Percentiles rank a stretch among this genome's conserved stretches.
Conservation (phyloP, 2,888 invertebrate genomes). For the Sphaerolaimus hirsutus region DNA sequence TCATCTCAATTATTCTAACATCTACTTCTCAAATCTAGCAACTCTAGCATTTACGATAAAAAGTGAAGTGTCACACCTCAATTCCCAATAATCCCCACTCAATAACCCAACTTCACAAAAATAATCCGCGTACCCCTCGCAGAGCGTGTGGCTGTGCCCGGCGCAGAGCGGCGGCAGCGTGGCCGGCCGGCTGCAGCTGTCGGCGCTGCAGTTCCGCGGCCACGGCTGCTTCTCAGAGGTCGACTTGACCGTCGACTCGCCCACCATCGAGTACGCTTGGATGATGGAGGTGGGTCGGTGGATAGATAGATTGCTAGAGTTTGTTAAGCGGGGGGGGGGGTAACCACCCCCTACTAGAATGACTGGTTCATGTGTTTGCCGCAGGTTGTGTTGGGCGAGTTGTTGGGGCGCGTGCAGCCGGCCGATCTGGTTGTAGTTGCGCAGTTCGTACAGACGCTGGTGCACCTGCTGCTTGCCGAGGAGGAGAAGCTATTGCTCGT, state of each 20-base stretch:
- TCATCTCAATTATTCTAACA: no score
- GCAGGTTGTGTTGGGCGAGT: conserved; percentile 55
- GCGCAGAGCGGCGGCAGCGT: not conserved
- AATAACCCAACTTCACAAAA: no score
- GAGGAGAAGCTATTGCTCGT: conserved; percentile 69
- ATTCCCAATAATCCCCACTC: no score
- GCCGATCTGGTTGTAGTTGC: conserved; percentile 52
- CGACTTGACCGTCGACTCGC: conserved; percentile 63
- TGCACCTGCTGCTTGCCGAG: conserved; percentile 55
- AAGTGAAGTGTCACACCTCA: no score
- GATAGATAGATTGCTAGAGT: no score
- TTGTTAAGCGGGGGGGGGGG: no score
- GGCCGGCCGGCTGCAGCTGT: conserved; percentile 40
- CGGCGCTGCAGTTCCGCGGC: conserved; percentile 47
- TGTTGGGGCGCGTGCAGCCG: conserved; percentile 60
- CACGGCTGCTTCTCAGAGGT: conserved; percentile 73
- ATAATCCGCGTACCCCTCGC: no score
- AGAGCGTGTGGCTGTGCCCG: no score
- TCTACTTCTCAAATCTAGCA: no score
- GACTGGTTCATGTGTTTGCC: no score
- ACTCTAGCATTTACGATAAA: no score
- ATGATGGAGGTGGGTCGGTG: conserved; percentile 44
- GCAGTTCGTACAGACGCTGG: conserved; percentile 62
- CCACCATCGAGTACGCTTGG: conserved; percentile 92
- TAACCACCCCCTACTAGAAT: no score